These are phyloP conservation scores for Brachypteracias leptosomus DNA, from an alignment of 2,113 vertebrate genomes.

Conservation along the genomic window DNA sequence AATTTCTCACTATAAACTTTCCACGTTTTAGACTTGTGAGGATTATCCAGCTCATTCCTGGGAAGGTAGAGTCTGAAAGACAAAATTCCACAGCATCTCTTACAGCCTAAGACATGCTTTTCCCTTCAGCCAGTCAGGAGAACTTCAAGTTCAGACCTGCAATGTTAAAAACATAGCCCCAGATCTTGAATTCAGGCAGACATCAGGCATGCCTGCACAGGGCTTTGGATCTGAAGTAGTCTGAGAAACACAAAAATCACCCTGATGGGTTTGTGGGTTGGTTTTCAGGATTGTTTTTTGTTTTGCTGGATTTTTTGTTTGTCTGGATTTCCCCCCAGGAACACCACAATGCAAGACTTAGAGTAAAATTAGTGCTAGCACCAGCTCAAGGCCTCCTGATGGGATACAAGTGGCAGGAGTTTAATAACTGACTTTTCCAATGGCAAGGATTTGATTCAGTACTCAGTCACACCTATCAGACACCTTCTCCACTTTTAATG, in stretches of 20 bases:
- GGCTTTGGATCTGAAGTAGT: background rate
- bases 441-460: background rate
- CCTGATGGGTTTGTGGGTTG: background rate
- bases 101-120: background rate
- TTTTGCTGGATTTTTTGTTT: background rate
- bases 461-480: background rate
- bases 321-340: background rate
- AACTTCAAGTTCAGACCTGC: background rate
- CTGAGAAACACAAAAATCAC: background rate
- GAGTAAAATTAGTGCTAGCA: background rate
- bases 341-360: background rate
- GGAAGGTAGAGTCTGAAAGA: constrained; percentile 84
- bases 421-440: background rate
- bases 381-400: background rate
- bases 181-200: background rate
- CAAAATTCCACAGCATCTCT: background rate
- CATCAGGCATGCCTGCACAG: background rate
- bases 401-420: background rate
- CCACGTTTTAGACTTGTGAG: constrained; percentile 90
- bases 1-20: constrained; percentile 87
- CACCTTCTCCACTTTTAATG: background rate
- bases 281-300: background rate
- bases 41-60: constrained; percentile 92
- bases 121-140: background rate
- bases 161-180: background rate